phyloP scores from a whole-genome alignment of 2,113 vertebrate species.

The Heterotis niloticus region DNA sequence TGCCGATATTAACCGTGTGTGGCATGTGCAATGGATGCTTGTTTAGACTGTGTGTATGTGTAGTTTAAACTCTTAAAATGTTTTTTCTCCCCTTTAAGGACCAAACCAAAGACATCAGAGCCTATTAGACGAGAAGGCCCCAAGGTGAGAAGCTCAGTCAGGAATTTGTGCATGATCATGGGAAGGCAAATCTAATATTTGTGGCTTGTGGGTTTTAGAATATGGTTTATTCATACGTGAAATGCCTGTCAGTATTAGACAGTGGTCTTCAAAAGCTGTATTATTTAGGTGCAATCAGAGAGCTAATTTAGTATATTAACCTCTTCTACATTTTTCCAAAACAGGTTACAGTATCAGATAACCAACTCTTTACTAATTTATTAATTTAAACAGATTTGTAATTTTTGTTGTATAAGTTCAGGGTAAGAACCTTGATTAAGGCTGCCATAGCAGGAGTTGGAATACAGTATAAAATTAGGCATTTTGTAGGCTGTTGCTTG shows the following conservation, averaged over 20 bases:
- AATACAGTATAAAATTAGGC: no score
- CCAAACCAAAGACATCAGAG: slow-evolving; percentile 80
- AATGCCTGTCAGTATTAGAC: not conserved
- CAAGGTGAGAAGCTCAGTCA: slow-evolving; percentile 69
- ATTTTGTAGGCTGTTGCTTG: no score
- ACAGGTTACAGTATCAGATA: no score
- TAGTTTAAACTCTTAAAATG: slow-evolving; percentile 12
- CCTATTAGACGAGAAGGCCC: slow-evolving; percentile 86
- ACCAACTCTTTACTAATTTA: no score
- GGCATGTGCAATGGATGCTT: not conserved
- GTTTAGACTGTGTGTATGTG: not conserved
- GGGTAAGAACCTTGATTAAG: no score
- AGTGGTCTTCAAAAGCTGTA: not conserved
- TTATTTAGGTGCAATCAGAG: not conserved
- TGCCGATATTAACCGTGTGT: not conserved
- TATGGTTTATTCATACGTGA: not conserved
- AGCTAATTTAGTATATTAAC: not conserved
- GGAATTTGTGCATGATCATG: not conserved
- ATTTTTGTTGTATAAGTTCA: no score
- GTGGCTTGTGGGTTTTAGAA: slow-evolving; percentile 8
- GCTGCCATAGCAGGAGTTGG: no score
- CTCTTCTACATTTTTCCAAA: no score
- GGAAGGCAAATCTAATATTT: not conserved
- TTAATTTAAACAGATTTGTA: no score
- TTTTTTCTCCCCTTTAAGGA: slow-evolving; percentile 56